Base-by-base conservation (phyloP, 2,113 vertebrate genomes). In the Campylomormyrus tamandua region DNA sequence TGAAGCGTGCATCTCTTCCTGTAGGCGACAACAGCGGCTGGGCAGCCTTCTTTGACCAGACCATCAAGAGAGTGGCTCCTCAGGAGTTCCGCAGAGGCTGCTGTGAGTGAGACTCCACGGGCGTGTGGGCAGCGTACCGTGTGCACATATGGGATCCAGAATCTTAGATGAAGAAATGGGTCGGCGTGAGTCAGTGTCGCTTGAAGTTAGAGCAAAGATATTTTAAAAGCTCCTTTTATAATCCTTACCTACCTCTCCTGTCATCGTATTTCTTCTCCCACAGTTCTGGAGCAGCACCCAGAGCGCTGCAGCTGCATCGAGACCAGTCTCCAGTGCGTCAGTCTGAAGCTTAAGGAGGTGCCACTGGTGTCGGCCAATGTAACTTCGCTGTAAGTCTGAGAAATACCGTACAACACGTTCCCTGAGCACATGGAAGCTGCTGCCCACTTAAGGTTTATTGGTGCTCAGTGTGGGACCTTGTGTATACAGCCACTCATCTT, bases 21-120 rank as follows among this genome's bases (percentile, higher is more conserved):
- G 19, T 91, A 97, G 96, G 95, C 56, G 96, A 97, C 94, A 96
- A 96, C 89, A 95, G 93, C 48, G 95, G 95, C 92, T 96, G 94
- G 93, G 93, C 93, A 3, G 94, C 94, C 91, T 94, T 96, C 90
- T 96, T 97, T 92, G 95, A 94, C 87, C 93, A 90, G 89, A 92
- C 92, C 3, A 90, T 95, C 53, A 92, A 93, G 93, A 95, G 96
- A 89, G 7, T 87, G 92, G 89, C 90, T 90, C 91, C 92, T 15
- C 89, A 92, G 92, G 91, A 92, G 87, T 92, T 94, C 89, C 91
- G 91, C 77, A 89, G 95, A 70, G 94, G 96, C 90, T 97, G 97
- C 90, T 94, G 96, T 97, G 96, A 96, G 96, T 96, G 91, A 87
- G 7, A 48, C 39, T 19, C 13, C 84, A 53, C 53, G 35, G 70